Percentiles rank a stretch among this genome's conserved stretches.
Conservation (phyloP, 2,797 vertebrate species). For the Artibeus jamaicensis region DNA sequence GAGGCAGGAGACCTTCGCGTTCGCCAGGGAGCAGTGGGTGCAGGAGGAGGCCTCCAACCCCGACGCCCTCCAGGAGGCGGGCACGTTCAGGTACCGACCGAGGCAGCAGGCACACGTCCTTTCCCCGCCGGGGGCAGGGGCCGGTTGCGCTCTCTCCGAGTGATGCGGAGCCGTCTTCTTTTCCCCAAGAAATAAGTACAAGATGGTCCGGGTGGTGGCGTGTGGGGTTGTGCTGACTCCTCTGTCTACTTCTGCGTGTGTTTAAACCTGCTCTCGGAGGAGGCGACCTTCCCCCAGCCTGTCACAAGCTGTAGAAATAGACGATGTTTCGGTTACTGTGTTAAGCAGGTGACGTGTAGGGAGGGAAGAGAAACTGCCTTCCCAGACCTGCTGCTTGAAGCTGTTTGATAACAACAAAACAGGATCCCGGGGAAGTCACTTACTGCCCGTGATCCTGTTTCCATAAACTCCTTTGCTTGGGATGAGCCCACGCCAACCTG, state of each 20-base stretch:
- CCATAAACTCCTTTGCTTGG: background rate
- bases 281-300: background rate
- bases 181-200: background rate
- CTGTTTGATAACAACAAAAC: background rate
- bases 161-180: background rate
- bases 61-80: conserved; percentile 94
- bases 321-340: accelerated
- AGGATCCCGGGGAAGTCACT: background rate
- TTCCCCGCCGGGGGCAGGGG: accelerated
- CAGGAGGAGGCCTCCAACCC: conserved; percentile 91
- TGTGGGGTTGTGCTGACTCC: background rate
- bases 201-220: background rate
- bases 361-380: background rate
- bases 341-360: background rate
- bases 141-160: background rate
- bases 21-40: conserved; percentile 88
- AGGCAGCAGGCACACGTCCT: accelerated
- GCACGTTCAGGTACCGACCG: conserved; percentile 91
- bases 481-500: no score
- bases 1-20: conserved; percentile 79
- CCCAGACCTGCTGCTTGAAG: background rate
- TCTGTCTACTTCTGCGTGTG: background rate
- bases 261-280: background rate
- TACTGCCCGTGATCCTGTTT: accelerated
- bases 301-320: accelerated